Evolutionary conservation across 2,888 invertebrate species (phyloP).

Genomic region (Eupithecia tripunctaria): DNA sequence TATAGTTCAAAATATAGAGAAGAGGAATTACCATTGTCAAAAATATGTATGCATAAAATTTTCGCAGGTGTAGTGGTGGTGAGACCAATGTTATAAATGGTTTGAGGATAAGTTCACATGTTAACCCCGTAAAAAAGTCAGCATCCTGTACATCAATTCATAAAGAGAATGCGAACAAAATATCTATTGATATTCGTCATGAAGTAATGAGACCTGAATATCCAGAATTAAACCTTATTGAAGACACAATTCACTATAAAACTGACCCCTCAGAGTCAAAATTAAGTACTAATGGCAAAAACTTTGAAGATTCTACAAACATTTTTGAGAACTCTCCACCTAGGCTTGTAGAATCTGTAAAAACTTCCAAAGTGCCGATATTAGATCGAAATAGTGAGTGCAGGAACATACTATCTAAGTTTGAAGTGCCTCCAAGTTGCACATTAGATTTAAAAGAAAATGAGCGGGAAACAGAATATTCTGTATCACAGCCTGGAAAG

Average conservation of each 20-base stretch:
- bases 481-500: background rate
- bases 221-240: background rate
- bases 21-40: background rate
- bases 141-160: conserved; percentile 34
- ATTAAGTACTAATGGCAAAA: background rate
- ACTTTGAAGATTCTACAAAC: background rate
- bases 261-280: background rate
- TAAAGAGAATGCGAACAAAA: conserved; percentile 10
- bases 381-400: background rate
- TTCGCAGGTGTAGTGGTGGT: conserved; percentile 34
- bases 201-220: conserved; percentile 3
- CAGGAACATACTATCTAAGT: background rate
- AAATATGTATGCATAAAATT: background rate
- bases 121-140: conserved; percentile 34
- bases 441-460: background rate
- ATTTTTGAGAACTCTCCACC: background rate
- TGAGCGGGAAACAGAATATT: background rate
- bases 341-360: background rate
- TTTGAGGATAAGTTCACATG: background rate
- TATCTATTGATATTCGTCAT: conserved; percentile 8
- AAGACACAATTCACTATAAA: background rate
- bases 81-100: background rate
- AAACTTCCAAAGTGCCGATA: background rate
- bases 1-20: background rate
- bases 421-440: background rate